Conservation (phyloP, 2,113 vertebrate species). For the Oreocharis arfaki region DNA sequence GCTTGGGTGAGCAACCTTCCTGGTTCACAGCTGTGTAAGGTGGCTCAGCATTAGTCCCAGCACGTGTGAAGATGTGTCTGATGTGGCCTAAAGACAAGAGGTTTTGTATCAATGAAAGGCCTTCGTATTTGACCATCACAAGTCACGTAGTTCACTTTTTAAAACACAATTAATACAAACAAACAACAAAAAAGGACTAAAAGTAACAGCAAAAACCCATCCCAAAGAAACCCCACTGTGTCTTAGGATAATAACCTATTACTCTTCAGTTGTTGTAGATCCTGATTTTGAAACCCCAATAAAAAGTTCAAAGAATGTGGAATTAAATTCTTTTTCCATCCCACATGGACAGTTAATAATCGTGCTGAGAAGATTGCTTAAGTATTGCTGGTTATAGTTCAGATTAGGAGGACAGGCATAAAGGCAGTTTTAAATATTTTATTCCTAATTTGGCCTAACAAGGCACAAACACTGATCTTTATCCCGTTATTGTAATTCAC, state of each 20-base stretch:
- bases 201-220: neutral
- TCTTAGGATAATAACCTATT: neutral
- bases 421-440: neutral
- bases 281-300: slow-evolving; percentile 3
- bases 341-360: neutral
- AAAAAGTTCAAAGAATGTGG: slow-evolving; percentile 39
- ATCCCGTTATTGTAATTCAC: neutral
- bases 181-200: neutral
- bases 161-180: neutral
- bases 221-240: neutral
- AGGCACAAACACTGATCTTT: neutral
- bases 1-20: neutral
- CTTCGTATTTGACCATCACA: neutral
- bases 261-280: neutral
- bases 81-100: neutral
- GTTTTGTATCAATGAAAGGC: neutral
- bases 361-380: neutral
- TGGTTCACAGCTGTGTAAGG: neutral
- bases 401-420: neutral
- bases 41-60: neutral
- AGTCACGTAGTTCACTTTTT: neutral
- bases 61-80: neutral
- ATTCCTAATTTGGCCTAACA: neutral
- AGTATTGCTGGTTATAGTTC: slow-evolving; percentile 17
- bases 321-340: slow-evolving; percentile 19